Percentiles rank a stretch among this genome's conserved stretches.
Conservation (phyloP, 2,113 vertebrate genomes). For the Psittacus erithacus region DNA sequence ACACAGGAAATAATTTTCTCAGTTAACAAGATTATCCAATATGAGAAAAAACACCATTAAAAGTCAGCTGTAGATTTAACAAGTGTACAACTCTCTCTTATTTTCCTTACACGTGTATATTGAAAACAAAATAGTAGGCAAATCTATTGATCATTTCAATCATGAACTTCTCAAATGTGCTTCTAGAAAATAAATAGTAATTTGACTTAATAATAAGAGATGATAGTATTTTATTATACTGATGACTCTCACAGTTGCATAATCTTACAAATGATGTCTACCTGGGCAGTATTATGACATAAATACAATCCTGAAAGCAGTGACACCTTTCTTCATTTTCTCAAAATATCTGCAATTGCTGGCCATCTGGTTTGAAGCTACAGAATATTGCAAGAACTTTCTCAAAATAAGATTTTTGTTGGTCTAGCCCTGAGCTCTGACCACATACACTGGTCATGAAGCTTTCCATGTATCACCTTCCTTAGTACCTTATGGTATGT, state of each 20-base stretch:
- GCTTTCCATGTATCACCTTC: not conserved
- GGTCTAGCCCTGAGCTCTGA: not conserved
- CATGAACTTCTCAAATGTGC: not conserved
- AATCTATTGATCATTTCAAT: not conserved
- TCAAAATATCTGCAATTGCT: not conserved
- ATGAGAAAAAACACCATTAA: not conserved
- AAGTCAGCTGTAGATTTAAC: not conserved
- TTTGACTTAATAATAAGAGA: not conserved
- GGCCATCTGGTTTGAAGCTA: not conserved
- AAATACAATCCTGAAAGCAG: not conserved
- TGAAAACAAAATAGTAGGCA: not conserved
- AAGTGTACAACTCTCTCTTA: not conserved
- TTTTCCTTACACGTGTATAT: not conserved
- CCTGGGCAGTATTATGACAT: not conserved
- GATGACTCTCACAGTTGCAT: not conserved
- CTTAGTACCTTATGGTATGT: not conserved
- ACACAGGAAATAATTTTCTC: not conserved
- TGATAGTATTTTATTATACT: not conserved
- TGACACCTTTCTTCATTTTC: not conserved
- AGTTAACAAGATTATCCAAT: not conserved
- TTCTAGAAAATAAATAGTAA: not conserved
- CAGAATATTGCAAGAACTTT: not conserved
- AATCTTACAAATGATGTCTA: not conserved
- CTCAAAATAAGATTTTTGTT: not conserved
- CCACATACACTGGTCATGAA: not conserved